phyloP scores from a whole-genome alignment of 2,797 vertebrate species.

The Xenentodon cancila region DNA sequence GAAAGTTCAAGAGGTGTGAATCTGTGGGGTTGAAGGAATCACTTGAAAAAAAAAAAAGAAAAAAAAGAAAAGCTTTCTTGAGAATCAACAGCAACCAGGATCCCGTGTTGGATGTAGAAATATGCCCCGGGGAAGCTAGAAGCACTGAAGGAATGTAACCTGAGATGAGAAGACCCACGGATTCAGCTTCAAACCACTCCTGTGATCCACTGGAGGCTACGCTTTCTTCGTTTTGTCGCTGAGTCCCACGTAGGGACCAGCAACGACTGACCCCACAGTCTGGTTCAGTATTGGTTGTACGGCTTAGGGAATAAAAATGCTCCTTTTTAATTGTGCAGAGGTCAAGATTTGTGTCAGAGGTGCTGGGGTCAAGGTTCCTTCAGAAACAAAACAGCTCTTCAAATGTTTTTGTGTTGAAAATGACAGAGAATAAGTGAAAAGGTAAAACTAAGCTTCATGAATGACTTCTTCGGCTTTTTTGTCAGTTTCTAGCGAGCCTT shows the following conservation, averaged over 20 bases:
- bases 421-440: constrained; percentile 33
- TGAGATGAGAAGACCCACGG: constrained; percentile 71
- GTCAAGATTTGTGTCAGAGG: neutral
- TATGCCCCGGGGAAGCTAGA: constrained; percentile 57
- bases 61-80: constrained; percentile 50
- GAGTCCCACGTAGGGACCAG: constrained; percentile 26
- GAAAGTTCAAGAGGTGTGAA: constrained; percentile 76
- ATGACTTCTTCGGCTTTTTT: constrained; percentile 63
- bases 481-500: constrained; percentile 54
- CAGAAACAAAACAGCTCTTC: constrained; percentile 41
- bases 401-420: constrained; percentile 36
- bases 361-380: constrained; percentile 3
- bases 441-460: constrained; percentile 47
- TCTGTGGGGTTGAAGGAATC: constrained; percentile 27
- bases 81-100: constrained; percentile 62
- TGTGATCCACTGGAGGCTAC: constrained; percentile 56
- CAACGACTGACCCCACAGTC: constrained; percentile 3
- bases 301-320: neutral
- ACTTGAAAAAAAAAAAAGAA: no score
- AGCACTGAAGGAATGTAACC: constrained; percentile 62
- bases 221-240: constrained; percentile 29
- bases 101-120: constrained; percentile 66
- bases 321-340: constrained; percentile 16
- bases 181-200: constrained; percentile 59
- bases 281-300: neutral